These are phyloP conservation scores for Coregonus clupeaformis DNA, from an alignment of 2,113 vertebrate genomes.

Conservation along the genomic window DNA sequence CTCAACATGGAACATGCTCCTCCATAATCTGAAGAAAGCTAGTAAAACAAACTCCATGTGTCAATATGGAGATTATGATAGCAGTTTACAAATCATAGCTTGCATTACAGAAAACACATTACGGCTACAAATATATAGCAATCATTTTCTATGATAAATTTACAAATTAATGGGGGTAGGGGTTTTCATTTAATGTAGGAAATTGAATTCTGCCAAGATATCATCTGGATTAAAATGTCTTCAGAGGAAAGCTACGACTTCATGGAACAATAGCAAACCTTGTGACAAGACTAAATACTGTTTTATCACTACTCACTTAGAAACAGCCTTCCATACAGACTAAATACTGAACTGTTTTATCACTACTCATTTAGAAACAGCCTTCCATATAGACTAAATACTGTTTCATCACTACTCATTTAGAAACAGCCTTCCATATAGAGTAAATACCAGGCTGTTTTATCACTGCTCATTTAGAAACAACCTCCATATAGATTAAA, in stretches of 20 bases:
- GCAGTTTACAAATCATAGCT: neutral
- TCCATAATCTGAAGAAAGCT: neutral
- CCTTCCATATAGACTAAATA: too few species aligned
- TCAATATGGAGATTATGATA: conserved; percentile 1
- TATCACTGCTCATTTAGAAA: too few species aligned
- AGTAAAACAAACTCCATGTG: neutral
- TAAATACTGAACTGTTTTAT: too few species aligned
- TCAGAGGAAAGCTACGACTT: neutral
- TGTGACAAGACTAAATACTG: neutral
- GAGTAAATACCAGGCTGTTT: too few species aligned
- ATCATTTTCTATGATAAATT: conserved; percentile 3
- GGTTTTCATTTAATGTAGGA: conserved; percentile 61
- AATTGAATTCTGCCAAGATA: conserved; percentile 65
- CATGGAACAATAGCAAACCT: neutral
- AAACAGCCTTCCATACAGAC: neutral
- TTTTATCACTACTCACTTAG: neutral
- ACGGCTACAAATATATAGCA: neutral
- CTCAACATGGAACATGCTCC: neutral
- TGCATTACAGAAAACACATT: neutral
- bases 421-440: too few species aligned
- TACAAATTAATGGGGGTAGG: conserved; percentile 7
- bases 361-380: too few species aligned
- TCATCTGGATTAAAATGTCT: conserved; percentile 44
- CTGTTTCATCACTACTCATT: too few species aligned
- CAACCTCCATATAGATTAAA: too few species aligned